Percentiles rank a stretch among this genome's conserved stretches.
Conservation (phyloP, 2,113 vertebrate genomes). For the Aepyceros melampus region DNA sequence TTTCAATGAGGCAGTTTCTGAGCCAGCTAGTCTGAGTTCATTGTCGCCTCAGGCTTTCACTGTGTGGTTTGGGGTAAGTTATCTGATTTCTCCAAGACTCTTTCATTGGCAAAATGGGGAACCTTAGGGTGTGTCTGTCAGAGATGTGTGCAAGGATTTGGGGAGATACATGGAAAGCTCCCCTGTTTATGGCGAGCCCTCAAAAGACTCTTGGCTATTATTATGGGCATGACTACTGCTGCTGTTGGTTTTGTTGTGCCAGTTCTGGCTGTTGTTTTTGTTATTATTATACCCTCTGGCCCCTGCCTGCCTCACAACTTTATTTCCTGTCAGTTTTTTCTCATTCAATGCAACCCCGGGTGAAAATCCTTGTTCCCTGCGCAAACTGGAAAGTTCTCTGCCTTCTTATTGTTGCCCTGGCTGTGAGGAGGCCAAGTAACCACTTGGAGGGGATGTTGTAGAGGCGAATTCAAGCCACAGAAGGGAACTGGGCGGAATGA, state of each 20-base stretch:
- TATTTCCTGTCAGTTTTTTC: neutral
- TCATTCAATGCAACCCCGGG: neutral
- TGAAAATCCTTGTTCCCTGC: neutral
- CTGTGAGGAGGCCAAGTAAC: constrained; percentile 13
- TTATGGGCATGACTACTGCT: neutral
- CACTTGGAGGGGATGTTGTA: constrained; percentile 66
- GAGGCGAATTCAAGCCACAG: constrained; percentile 19
- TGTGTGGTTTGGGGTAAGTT: neutral
- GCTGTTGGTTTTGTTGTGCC: neutral
- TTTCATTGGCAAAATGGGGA: neutral
- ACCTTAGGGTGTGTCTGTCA: neutral
- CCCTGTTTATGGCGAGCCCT: neutral
- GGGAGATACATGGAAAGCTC: neutral
- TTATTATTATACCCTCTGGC: neutral
- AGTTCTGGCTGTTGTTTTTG: neutral
- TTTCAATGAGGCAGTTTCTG: neutral
- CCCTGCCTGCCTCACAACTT: neutral
- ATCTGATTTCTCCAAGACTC: neutral
- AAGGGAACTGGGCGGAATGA: neutral
- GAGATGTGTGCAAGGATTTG: neutral
- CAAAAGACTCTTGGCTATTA: neutral
- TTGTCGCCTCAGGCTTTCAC: neutral
- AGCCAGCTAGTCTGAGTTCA: neutral
- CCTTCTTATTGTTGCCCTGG: neutral
- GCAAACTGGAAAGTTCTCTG: neutral